A percentile compares a stretch with the other conserved stretches of the same genome.
Conservation (phyloP, 2,797 vertebrate genomes). For the Acridotheres tristis region DNA sequence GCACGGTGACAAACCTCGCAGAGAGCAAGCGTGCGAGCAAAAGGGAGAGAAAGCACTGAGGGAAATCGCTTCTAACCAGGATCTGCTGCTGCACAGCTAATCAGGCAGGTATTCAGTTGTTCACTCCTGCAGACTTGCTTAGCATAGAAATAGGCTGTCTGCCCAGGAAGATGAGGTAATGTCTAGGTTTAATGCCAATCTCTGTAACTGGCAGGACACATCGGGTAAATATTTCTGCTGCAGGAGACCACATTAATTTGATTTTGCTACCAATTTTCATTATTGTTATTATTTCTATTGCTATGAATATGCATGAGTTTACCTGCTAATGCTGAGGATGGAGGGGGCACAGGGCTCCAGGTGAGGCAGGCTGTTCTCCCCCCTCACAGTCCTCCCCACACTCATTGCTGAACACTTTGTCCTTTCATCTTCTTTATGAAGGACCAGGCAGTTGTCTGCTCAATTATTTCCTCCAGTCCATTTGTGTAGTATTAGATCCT, state of each 20-base stretch:
- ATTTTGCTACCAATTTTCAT: conserved; percentile 70
- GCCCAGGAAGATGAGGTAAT: conserved; percentile 98
- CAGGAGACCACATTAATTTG: conserved; percentile 75
- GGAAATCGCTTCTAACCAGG: conserved; percentile 74
- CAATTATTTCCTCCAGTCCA: not conserved
- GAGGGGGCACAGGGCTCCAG: not conserved
- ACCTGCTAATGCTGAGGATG: conserved; percentile 42
- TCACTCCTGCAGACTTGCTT: conserved; percentile 90
- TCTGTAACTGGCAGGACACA: conserved; percentile 88
- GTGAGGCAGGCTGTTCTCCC: not conserved
- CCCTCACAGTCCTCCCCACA: not conserved
- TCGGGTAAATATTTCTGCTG: conserved; percentile 80
- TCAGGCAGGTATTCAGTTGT: conserved; percentile 93
- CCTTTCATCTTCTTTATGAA: not conserved
- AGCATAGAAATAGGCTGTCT: conserved; percentile 95
- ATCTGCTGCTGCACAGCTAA: conserved; percentile 80
- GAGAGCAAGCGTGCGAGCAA: conserved; percentile 43
- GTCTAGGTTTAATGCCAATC: conserved; percentile 99
- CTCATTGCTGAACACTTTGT: not conserved
- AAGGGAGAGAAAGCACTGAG: conserved; percentile 64
- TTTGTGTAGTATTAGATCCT: not conserved
- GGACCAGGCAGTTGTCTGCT: not conserved
- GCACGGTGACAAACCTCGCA: conserved; percentile 51
- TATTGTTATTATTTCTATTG: conserved; percentile 68
- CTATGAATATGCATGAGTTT: conserved; percentile 68